These are phyloP conservation scores for Mus spicilegus DNA, from an alignment of 2,113 vertebrate genomes.

Conservation along the genomic window DNA sequence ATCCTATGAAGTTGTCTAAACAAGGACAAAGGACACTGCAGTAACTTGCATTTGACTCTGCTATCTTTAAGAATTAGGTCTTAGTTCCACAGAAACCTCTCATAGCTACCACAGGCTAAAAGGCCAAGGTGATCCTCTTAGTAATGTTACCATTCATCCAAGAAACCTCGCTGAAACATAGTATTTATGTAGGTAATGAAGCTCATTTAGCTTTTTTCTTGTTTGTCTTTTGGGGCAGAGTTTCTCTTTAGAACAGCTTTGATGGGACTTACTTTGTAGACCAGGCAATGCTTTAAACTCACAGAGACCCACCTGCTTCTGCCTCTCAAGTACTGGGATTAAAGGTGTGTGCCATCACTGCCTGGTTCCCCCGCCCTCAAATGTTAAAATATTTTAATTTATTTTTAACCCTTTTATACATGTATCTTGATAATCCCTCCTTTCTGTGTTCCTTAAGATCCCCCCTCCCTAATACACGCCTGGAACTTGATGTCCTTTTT, in stretches of 20 bases:
- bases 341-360: not conserved
- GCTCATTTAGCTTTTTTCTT: not conserved
- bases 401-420: not conserved
- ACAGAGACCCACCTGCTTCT: not conserved
- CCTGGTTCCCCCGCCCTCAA: not conserved
- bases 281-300: not conserved
- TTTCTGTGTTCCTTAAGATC: not conserved
- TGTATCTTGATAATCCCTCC: not conserved
- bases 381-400: not conserved
- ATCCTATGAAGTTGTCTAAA: not conserved
- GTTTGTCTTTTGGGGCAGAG: not conserved
- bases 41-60: not conserved
- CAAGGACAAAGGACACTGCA: not conserved
- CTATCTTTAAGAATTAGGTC: slow-evolving; percentile 17
- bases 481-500: not conserved
- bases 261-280: not conserved
- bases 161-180: not conserved
- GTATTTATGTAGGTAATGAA: slow-evolving; percentile 4
- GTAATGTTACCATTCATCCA: not conserved
- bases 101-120: not conserved
- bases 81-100: not conserved
- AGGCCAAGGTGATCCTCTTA: not conserved
- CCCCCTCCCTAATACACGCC: not conserved
- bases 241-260: not conserved
- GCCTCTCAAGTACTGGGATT: not conserved